phyloP scores from a whole-genome alignment of 2,113 vertebrate species.

The Varanus salvator region DNA sequence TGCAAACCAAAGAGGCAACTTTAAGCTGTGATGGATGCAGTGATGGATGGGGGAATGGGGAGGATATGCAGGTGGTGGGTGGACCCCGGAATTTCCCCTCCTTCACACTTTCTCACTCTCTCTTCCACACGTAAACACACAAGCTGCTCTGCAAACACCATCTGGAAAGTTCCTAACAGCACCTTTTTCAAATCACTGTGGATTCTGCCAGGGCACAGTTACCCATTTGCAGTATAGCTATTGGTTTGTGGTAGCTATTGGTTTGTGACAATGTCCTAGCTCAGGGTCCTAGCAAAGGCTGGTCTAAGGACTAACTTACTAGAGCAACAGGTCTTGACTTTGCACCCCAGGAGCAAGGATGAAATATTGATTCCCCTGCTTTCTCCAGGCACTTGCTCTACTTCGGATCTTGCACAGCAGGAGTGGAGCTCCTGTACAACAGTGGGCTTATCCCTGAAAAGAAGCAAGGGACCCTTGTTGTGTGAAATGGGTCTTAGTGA shows the following conservation, averaged over 20 bases:
- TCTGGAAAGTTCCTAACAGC: background rate
- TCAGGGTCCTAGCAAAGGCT: too few species aligned
- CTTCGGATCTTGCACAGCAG: background rate
- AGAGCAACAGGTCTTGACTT: background rate
- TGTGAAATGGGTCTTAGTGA: background rate
- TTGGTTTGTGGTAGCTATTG: background rate
- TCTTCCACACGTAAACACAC: too few species aligned
- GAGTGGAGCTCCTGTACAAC: background rate
- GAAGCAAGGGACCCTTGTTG: background rate
- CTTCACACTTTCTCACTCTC: too few species aligned
- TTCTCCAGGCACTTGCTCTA: background rate
- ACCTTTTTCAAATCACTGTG: background rate
- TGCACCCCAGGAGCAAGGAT: too few species aligned
- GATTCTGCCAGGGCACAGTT: background rate
- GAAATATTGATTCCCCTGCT: background rate
- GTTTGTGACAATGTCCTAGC: background rate
- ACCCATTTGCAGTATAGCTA: background rate
- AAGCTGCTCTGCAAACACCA: background rate
- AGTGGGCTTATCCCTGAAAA: constrained; percentile 6
- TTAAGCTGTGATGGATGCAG: too few species aligned
- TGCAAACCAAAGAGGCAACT: too few species aligned
- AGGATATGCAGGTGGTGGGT: too few species aligned
- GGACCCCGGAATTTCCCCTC: too few species aligned
- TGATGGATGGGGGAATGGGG: too few species aligned
- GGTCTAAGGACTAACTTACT: background rate